A percentile compares a stretch with the other conserved stretches of the same genome.
These are phyloP conservation scores for Hypercompe scribonia DNA, from an alignment of 2,888 invertebrate species.

Conservation along the genomic window DNA sequence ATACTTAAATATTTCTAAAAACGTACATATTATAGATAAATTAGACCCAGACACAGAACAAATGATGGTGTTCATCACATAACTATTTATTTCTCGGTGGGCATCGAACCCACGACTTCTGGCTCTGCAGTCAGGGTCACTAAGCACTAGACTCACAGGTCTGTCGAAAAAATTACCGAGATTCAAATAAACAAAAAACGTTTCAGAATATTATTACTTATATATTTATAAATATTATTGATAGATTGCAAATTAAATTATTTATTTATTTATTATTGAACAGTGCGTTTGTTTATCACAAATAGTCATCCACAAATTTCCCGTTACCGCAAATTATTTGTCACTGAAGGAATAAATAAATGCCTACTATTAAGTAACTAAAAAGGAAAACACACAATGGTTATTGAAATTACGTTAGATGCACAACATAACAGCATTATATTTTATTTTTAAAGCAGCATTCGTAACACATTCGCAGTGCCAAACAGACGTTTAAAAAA, in stretches of 20 bases:
- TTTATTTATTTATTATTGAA: not conserved
- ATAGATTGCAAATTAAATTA: not conserved
- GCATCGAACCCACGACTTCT: not conserved
- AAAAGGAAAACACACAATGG: slow-evolving; percentile 26
- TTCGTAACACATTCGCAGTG: no score
- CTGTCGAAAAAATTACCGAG: not conserved
- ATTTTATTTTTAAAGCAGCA: slow-evolving; percentile 54
- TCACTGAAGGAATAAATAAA: not conserved
- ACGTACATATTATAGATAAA: no score
- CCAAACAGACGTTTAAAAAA: not conserved
- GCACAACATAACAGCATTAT: not conserved
- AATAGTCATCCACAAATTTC: not conserved
- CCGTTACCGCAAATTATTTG: not conserved
- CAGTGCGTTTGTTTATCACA: no score
- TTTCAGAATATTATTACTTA: no score
- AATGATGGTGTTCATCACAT: not conserved
- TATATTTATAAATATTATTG: no score
- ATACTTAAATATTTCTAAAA: no score
- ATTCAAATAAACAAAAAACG: no score
- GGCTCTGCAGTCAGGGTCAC: not conserved
- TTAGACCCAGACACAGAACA: no score
- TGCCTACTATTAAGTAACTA: not conserved
- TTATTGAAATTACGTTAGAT: not conserved
- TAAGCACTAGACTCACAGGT: not conserved
- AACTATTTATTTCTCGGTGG: not conserved